Evolutionary conservation across 2,888 invertebrate species (phyloP).

Genomic region (Caenorhabditis sp.): DNA sequence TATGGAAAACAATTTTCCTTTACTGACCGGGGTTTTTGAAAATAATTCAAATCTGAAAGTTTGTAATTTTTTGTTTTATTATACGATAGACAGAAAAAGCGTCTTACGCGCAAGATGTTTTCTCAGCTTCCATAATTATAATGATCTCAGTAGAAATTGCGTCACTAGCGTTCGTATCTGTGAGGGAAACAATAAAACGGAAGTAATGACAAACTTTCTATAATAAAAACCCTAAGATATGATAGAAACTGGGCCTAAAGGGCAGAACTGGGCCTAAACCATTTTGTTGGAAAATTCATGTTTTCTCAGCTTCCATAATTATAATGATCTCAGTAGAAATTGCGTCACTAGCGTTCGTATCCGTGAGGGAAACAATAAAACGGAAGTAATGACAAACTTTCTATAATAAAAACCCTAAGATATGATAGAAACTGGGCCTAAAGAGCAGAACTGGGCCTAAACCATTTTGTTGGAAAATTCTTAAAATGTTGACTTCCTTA

Average conservation of each 20-base stretch:
- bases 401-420: too few species aligned
- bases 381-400: too few species aligned
- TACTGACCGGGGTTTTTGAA: constrained; percentile 46
- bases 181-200: neutral
- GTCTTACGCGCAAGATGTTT: constrained; percentile 17
- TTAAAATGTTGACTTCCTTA: constrained; percentile 32
- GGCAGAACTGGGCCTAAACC: too few species aligned
- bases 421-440: too few species aligned
- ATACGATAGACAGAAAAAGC: too few species aligned
- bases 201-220: too few species aligned
- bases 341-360: constrained; percentile 5
- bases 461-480: too few species aligned
- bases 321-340: constrained; percentile 44
- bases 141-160: constrained; percentile 41
- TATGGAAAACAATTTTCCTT: constrained; percentile 47
- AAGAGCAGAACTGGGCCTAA: too few species aligned
- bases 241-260: too few species aligned
- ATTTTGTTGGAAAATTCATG: too few species aligned
- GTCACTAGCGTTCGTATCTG: neutral
- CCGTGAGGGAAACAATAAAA: neutral
- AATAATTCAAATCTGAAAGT: constrained; percentile 49
- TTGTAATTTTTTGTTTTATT: too few species aligned
- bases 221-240: too few species aligned
- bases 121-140: constrained; percentile 43
- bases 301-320: constrained; percentile 39